Conservation (phyloP, 2,888 invertebrate species). For the Cryptus armator region DNA sequence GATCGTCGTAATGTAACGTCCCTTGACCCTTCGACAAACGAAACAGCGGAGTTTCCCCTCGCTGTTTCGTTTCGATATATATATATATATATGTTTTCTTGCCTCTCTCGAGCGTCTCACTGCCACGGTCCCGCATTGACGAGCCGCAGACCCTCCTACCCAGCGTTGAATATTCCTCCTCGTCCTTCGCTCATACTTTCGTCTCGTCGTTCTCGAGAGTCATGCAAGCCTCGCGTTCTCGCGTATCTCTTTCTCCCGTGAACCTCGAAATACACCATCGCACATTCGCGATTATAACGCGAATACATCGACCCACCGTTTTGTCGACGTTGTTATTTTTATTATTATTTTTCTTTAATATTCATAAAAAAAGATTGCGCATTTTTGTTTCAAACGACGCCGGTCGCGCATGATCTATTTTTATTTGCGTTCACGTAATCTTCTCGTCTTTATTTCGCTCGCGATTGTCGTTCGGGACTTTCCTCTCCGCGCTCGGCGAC, state of each 20-base stretch:
- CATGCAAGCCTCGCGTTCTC: conserved; percentile 26
- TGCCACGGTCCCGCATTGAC: conserved; percentile 11
- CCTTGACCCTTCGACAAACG: conserved; percentile 17
- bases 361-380: too few species aligned
- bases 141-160: not conserved
- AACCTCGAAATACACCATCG: conserved; percentile 8
- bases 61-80: too few species aligned
- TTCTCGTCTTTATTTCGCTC: not conserved
- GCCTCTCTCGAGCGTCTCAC: not conserved
- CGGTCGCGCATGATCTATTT: not conserved
- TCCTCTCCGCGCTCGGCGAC: not conserved
- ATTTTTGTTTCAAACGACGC: not conserved
- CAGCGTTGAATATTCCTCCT: not conserved
- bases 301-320: too few species aligned
- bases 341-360: too few species aligned
- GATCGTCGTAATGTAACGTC: conserved; percentile 3
- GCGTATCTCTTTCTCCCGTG: conserved; percentile 12
- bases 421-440: not conserved
- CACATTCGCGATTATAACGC: too few species aligned
- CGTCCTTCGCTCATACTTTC: conserved; percentile 9
- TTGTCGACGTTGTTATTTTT: too few species aligned
- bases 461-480: not conserved
- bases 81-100: too few species aligned
- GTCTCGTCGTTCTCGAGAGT: conserved; percentile 29
- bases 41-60: not conserved